Conservation (phyloP, 2,113 vertebrate genomes). For the Marmota flaviventris region DNA sequence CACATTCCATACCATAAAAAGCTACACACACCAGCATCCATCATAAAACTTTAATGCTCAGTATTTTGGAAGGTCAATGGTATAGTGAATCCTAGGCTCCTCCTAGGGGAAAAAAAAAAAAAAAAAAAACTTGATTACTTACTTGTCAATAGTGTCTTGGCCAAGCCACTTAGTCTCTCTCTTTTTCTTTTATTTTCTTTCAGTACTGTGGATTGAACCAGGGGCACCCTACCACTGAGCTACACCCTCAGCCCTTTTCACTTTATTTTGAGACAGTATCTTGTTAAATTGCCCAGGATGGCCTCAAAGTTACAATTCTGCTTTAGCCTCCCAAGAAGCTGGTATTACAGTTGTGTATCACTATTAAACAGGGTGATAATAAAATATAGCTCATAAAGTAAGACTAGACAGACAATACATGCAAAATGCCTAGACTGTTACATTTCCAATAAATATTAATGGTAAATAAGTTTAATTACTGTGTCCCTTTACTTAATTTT, state of each 20-base stretch:
- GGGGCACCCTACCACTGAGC: background rate
- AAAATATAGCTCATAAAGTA: background rate
- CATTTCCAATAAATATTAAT: background rate
- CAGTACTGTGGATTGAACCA: background rate
- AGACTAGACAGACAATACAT: background rate
- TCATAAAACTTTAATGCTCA: background rate
- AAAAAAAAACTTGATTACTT: background rate
- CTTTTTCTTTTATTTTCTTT: too few species aligned
- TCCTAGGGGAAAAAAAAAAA: background rate
- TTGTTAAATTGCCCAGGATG: background rate
- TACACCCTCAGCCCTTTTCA: background rate
- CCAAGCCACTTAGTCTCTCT: background rate
- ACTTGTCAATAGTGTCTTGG: background rate
- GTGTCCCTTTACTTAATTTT: constrained; percentile 12
- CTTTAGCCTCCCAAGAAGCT: background rate
- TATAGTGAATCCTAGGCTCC: background rate
- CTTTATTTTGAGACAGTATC: background rate
- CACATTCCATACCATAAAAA: background rate
- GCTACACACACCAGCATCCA: background rate
- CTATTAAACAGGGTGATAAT: constrained; percentile 4
- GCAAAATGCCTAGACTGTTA: background rate
- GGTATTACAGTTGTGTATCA: background rate
- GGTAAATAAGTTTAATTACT: constrained; percentile 1
- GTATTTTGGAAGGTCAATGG: constrained; percentile 9
- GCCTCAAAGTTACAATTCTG: background rate